Evolutionary conservation across 2,888 invertebrate species (phyloP), one percentile per base, ranked within the genome.

Genomic region (Candidula unifasciata): DNA sequence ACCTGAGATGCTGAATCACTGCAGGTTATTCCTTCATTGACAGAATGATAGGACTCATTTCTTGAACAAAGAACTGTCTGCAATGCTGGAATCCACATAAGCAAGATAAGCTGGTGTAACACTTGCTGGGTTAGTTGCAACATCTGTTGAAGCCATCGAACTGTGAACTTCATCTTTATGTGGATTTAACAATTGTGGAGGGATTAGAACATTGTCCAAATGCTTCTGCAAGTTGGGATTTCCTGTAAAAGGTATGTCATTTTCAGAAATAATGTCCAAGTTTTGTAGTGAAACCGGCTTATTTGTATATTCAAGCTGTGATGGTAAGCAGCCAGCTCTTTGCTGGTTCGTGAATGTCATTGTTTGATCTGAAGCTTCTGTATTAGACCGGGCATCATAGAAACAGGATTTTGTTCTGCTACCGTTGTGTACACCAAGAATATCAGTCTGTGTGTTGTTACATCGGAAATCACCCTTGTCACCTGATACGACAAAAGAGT

Each of bases 171-270:
- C 91, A 0, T 91, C 91, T 0, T 91, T 91, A 83, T 91, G 91
- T 27, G 90, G 90, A 82, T 91, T 91, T 35, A 89, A 85, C 30
- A 90, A 84, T n/a, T 90, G 85, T 3, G 92, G 91, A 18, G 91
- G 91, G 85, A 91, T 91, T 52, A 91, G 91, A 0, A 91, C 91
- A 79, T 90, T 91, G 33, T 91, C 90, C 8, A 91, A 82, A 10
- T 91, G 91, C 82, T 91, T 91, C 35, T 91, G 86, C 93, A 92
- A 91, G 78, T 90, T 92, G 6, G 93, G 93, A 86, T 92, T 92
- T 27, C 91, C 88, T 0, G 92, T 92, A 0, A 91, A 91, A 24
- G 91, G 89, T 3, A 91, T 91, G 86, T 90, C 91, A 73, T 86
- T 87, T 16, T 87, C 80, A 21, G 84, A 69, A 30, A 86, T 85